phyloP scores from a whole-genome alignment of 2,888 invertebrate genomes.

The Ephialtes manifestator region DNA sequence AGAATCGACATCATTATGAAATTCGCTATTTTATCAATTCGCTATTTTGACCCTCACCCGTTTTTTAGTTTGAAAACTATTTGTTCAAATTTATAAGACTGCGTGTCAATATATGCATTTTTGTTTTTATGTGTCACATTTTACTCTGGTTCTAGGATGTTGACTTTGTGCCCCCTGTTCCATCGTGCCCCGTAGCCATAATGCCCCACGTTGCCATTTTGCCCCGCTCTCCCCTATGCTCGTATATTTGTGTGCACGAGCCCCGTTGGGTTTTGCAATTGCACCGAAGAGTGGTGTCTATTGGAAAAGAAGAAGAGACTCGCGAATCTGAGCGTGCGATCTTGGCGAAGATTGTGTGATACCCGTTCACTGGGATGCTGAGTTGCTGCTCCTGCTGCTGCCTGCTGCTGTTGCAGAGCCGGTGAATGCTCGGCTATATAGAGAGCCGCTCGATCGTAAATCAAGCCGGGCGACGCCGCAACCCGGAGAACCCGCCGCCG shows the following conservation, averaged over 20 bases:
- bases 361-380: conserved; percentile 47
- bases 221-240: no score
- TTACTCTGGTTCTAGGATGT: no score
- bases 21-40: no score
- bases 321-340: conserved; percentile 67
- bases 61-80: no score
- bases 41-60: no score
- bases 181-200: no score
- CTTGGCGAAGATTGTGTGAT: conserved; percentile 61
- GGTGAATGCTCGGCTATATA: conserved; percentile 48
- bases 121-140: no score
- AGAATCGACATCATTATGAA: no score
- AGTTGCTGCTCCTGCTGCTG: conserved; percentile 25
- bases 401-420: conserved; percentile 20
- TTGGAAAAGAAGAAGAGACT: conserved; percentile 60
- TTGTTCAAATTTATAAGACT: no score
- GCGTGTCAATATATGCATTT: no score
- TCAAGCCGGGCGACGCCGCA: conserved; percentile 67
- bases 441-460: conserved; percentile 70
- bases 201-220: no score
- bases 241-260: background rate
- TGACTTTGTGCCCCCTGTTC: no score
- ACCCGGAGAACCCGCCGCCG: conserved; percentile 57
- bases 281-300: conserved; percentile 30
- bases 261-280: conserved; percentile 17